Percentiles rank a stretch among this genome's conserved stretches.
phyloP scores from a whole-genome alignment of 2,113 vertebrate genomes.

The Halcyon senegalensis region DNA sequence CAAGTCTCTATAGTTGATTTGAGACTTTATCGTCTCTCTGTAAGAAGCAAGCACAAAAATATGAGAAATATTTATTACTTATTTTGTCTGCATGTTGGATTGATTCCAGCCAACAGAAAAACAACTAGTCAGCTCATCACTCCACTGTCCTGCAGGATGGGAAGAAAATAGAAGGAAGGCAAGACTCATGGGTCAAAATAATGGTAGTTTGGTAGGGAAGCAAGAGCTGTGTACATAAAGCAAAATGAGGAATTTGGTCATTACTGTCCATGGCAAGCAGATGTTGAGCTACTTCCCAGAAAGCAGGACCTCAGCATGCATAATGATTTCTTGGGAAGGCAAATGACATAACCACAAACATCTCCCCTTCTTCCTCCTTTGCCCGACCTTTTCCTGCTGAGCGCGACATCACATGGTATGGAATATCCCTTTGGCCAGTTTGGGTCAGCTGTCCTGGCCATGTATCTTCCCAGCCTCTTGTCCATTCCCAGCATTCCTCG shows the following conservation, averaged over 20 bases:
- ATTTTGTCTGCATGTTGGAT: background rate
- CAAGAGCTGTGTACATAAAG: background rate
- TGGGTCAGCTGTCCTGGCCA: background rate
- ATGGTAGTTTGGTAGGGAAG: background rate
- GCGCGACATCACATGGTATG: fast-evolving
- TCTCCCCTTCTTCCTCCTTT: background rate
- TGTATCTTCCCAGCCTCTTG: background rate
- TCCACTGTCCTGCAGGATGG: background rate
- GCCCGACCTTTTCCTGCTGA: background rate
- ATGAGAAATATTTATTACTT: background rate
- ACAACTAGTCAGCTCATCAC: background rate
- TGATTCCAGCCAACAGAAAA: background rate
- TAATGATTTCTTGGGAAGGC: background rate
- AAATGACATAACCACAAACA: background rate
- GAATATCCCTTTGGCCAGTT: background rate
- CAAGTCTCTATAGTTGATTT: background rate
- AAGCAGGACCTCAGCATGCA: background rate
- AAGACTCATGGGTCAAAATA: background rate
- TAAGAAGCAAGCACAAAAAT: background rate
- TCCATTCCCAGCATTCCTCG: background rate
- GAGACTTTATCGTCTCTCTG: background rate
- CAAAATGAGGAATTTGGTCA: background rate
- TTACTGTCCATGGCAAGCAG: background rate
- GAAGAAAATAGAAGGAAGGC: background rate
- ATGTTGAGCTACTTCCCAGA: background rate